A percentile compares a stretch with the other conserved stretches of the same genome.
These are phyloP conservation scores for Mormyrus proboscirostris DNA, from an alignment of 2,797 vertebrate species.

Conservation along the genomic window DNA sequence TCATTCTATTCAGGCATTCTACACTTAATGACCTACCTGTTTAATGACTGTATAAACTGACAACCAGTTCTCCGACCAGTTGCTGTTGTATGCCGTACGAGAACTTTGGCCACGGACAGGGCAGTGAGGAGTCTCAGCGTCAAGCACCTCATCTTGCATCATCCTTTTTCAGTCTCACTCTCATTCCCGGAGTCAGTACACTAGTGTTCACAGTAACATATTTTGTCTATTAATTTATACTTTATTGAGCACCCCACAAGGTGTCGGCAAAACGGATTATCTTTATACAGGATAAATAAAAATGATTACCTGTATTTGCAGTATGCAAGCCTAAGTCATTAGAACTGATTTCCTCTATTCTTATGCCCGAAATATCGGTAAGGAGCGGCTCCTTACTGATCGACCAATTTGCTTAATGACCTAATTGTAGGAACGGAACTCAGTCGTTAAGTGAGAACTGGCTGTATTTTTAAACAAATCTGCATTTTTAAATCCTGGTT, in stretches of 20 bases:
- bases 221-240: neutral
- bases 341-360: neutral
- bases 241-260: neutral
- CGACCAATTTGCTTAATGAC: neutral
- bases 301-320: neutral
- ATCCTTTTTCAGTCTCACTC: neutral
- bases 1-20: neutral
- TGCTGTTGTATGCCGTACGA: neutral
- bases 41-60: neutral
- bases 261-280: neutral
- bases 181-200: neutral
- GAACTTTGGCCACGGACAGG: neutral
- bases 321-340: neutral
- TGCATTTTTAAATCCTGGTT: neutral
- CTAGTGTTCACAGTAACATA: neutral
- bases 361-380: neutral
- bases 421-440: neutral
- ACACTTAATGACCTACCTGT: neutral
- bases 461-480: neutral
- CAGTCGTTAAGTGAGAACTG: neutral
- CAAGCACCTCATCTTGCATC: neutral
- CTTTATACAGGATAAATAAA: neutral
- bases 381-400: neutral
- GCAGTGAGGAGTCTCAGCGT: neutral
- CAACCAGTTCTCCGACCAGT: neutral